Base-by-base conservation (phyloP, 2,888 invertebrate genomes). In the Adelognathus sp. region DNA sequence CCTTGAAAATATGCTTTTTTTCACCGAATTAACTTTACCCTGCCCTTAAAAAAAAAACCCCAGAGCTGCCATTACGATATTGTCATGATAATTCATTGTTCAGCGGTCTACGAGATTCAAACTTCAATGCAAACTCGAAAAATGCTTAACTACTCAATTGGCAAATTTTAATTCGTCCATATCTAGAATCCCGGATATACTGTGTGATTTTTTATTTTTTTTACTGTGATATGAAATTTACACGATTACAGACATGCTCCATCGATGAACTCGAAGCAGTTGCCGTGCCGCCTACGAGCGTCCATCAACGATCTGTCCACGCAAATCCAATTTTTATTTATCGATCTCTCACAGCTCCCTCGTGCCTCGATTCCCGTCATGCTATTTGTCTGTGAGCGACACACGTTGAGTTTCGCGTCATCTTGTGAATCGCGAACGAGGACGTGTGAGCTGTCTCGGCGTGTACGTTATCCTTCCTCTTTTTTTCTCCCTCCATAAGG, bases 311-410 rank as follows among this genome's bases (percentile, higher is more conserved):
- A 46, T 46, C 46, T 46, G 21, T 21, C 46, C 11, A 46, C 46
- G 46, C 21, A 24, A 3, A 24, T 21, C 18, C 21, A 9, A 18
- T 46, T 46, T 46, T 46, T 18, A 46, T 18, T 46, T 18, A 21
- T 46, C 46, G 46, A 3, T 46, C 21, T 18, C 21, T 2, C 18
- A 21, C 14, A 21, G 18, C 46, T 36, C 36, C 1, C 7, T 7
- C 21, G n/a, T n/a, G n/a, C n/a, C n/a, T n/a, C n/a, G n/a, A 46
- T 46, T 46, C 24, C 46, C 21, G 46, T 46, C 46, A 46, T 46
- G n/a, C n/a, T n/a, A 46, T 46, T 46, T 46, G 46, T 46, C 46
- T 46, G 46, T 21, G n/a, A 24, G 46, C 46, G 46, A 46, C 46
- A 46, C 46, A 21, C 11, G 4, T 46, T 18, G 21, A 46, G 46